Evolutionary conservation across 1,140 invertebrate species (phyloP).

Genomic region (Drosophila chauvacae): DNA sequence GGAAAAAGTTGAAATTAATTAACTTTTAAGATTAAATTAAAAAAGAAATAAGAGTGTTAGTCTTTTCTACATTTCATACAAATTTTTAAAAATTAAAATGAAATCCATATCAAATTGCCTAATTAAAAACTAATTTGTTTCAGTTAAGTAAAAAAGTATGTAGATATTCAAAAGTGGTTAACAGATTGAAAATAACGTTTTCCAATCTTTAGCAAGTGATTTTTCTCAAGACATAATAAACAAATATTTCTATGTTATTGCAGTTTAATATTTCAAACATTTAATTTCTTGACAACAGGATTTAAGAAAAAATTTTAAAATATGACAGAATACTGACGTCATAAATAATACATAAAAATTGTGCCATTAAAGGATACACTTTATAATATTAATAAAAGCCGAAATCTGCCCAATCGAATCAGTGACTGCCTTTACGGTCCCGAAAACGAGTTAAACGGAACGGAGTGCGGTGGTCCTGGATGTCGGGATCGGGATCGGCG

Average conservation of each 20-base stretch:
- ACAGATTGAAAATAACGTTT: neutral
- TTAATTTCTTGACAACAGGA: neutral
- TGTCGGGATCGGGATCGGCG: conserved; percentile 8
- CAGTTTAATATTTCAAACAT: neutral
- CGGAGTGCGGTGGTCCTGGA: conserved; percentile 5
- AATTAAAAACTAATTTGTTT: neutral
- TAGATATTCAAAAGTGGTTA: neutral
- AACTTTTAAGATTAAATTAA: neutral
- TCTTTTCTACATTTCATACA: neutral
- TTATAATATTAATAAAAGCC: conserved; percentile 11
- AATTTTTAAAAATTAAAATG: neutral
- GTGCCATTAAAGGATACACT: conserved; percentile 7
- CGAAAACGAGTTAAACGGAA: conserved; percentile 38
- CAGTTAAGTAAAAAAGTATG: neutral
- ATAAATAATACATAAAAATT: neutral
- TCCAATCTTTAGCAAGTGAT: too few species aligned
- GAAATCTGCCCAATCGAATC: conserved; percentile 38
- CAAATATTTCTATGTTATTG: too few species aligned
- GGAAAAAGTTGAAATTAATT: too few species aligned
- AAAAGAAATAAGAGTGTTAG: neutral
- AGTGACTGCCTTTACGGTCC: conserved; percentile 7
- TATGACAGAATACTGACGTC: neutral
- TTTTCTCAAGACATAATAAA: neutral
- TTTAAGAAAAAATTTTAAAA: neutral
- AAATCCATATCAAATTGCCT: neutral